These are phyloP conservation scores for Tenrec ecaudatus DNA, from an alignment of 2,113 vertebrate species.

Conservation along the genomic window DNA sequence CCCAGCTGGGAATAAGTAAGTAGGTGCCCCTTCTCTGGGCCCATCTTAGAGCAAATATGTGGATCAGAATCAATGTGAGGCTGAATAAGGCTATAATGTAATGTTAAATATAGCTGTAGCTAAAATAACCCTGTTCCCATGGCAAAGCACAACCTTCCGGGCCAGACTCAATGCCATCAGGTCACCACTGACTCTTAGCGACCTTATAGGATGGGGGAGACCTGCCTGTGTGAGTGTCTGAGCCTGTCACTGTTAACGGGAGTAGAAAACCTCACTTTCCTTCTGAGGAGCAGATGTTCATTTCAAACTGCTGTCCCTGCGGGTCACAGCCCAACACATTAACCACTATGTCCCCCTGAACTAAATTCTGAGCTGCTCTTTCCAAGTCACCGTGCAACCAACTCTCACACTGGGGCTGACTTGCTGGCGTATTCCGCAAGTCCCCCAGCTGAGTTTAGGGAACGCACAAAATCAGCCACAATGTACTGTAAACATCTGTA, in stretches of 20 bases:
- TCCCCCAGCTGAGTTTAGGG: background rate
- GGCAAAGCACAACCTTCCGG: background rate
- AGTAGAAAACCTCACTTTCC: too few species aligned
- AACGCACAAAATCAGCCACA: background rate
- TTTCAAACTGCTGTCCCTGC: too few species aligned
- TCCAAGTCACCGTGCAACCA: background rate
- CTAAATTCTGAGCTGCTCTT: background rate
- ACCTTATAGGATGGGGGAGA: too few species aligned
- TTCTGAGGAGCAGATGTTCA: too few species aligned
- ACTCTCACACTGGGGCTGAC: background rate
- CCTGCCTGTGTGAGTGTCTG: too few species aligned
- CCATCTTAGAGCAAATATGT: background rate
- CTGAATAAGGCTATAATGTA: background rate
- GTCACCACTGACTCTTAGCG: too few species aligned
- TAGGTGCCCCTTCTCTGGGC: slow-evolving; percentile 20
- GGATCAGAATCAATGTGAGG: background rate
- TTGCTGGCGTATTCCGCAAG: background rate
- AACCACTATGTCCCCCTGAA: background rate
- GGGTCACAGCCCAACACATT: too few species aligned
- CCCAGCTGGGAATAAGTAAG: slow-evolving; percentile 94
- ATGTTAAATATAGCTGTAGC: background rate
- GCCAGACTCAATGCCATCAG: background rate
- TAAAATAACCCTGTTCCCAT: background rate
- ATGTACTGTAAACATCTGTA: too few species aligned
- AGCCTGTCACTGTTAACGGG: too few species aligned